Percentiles rank a stretch among this genome's conserved stretches.
These are phyloP conservation scores for Marisa cornuarietis DNA, from an alignment of 1,140 invertebrate genomes.

Conservation along the genomic window DNA sequence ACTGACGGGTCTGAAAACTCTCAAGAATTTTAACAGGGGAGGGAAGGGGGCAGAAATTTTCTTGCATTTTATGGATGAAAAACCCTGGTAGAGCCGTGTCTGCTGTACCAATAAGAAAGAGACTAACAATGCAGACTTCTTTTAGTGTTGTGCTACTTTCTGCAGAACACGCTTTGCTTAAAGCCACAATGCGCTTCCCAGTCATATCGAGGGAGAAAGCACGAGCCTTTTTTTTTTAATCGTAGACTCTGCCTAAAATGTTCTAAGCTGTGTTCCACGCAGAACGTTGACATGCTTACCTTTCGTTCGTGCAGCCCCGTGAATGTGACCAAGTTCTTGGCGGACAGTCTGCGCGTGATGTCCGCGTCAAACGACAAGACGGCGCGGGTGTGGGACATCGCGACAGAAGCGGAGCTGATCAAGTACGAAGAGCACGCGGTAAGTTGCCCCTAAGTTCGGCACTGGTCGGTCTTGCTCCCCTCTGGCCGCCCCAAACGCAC, in stretches of 20 bases:
- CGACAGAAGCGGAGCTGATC: constrained; percentile 77
- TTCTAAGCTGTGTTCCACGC: not conserved
- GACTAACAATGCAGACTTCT: too few relatives aligned
- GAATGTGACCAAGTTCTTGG: constrained; percentile 85
- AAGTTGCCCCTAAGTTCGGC: constrained; percentile 6
- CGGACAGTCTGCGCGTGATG: constrained; percentile 80
- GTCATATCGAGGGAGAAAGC: too few relatives aligned
- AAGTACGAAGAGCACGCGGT: constrained; percentile 77
- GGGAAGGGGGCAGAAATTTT: too few relatives aligned
- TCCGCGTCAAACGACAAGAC: constrained; percentile 95
- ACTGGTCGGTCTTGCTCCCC: too few relatives aligned
- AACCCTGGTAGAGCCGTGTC: too few relatives aligned
- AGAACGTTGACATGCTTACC: not conserved
- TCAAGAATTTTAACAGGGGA: too few relatives aligned
- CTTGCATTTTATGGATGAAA: too few relatives aligned
- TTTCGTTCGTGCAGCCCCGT: constrained; percentile 72
- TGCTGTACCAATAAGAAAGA: too few relatives aligned
- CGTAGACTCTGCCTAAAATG: too few relatives aligned
- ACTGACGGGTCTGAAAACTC: too few relatives aligned
- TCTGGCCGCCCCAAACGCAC: too few relatives aligned
- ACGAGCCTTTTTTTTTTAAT: too few relatives aligned
- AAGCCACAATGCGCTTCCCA: not conserved
- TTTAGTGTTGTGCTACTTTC: not conserved
- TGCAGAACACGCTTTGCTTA: not conserved
- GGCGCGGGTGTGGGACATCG: constrained; percentile 89